Base-by-base conservation (phyloP, 2,797 vertebrate species). In the Phrynocephalus vlangalii region DNA sequence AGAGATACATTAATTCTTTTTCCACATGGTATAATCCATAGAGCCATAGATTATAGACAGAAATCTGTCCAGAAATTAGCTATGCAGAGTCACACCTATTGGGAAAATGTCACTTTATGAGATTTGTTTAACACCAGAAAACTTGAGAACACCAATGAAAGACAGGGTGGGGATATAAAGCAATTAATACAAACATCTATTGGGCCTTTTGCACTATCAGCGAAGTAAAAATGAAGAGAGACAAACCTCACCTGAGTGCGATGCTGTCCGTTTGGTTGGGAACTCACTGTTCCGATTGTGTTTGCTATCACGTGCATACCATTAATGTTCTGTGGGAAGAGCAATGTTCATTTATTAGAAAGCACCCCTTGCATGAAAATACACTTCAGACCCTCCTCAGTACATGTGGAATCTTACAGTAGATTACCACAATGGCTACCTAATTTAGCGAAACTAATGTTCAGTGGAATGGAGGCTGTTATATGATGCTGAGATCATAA, bases 291-390 rank as follows among this genome's bases (percentile, higher is more conserved):
- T 91, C 90, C 94, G n/a, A 91, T 82, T 2, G 96, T 81, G 75
- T 87, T 96, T 93, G 96, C 88, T 93, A 95, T 94, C 83, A 93
- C 88, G 56, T 96, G 96, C 22, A 96, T 90, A 2, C 96, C 95
- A 1, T 97, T 97, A 91, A 96, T 93, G 80, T 93, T 96, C 97
- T 97, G 94, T 82, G 28, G 77, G 88, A 89, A 93, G 24, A 78
- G 1, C 93, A 93, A 90, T 83, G 18, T 18, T 38, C 85, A 78
- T 89, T 78, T 30, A 84, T 95, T 91, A 95, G 73, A 48, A 6
- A 89, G 86, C 84, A 30, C 87, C 67, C 5, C 70, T 2, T 68
- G 83, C 50, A 63, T 16, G 6, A n/a, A 67, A 11, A 78, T 78
- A 90, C 73, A 60, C 75, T 7, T 83, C 24, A 28, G 30, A 22